Conservation (phyloP, 2,797 vertebrate genomes). For the Eleutherodactylus coqui region DNA sequence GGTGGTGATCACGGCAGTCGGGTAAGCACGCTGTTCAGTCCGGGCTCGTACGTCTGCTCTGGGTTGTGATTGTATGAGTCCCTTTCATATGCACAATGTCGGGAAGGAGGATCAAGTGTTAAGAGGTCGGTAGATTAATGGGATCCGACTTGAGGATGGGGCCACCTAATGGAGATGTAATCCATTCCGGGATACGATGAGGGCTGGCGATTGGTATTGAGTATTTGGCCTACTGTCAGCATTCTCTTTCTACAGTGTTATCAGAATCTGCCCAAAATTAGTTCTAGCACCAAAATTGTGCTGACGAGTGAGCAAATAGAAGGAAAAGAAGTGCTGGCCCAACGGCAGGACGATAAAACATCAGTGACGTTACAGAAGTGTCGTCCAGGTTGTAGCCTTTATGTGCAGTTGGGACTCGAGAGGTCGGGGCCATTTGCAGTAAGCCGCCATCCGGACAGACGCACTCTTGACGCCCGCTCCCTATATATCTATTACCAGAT, state of each 20-base stretch:
- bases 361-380: background rate
- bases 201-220: background rate
- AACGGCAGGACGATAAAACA: background rate
- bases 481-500: slow-evolving; percentile 10
- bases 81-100: background rate
- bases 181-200: slow-evolving; percentile 25
- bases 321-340: background rate
- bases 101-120: background rate
- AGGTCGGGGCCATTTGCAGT: background rate
- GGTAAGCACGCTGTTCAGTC: slow-evolving; percentile 5
- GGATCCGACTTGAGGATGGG: background rate
- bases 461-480: slow-evolving; percentile 21
- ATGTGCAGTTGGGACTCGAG: background rate
- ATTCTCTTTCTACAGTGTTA: background rate
- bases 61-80: slow-evolving; percentile 1
- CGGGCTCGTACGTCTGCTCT: slow-evolving; percentile 20
- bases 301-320: no score
- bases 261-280: background rate
- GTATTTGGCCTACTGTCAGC: background rate
- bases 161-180: background rate
- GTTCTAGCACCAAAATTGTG: background rate
- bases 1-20: background rate
- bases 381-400: background rate
- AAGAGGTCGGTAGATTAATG: background rate
- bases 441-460: slow-evolving; percentile 21